phyloP scores from a whole-genome alignment of 2,113 vertebrate species.

The Caracal caracal region DNA sequence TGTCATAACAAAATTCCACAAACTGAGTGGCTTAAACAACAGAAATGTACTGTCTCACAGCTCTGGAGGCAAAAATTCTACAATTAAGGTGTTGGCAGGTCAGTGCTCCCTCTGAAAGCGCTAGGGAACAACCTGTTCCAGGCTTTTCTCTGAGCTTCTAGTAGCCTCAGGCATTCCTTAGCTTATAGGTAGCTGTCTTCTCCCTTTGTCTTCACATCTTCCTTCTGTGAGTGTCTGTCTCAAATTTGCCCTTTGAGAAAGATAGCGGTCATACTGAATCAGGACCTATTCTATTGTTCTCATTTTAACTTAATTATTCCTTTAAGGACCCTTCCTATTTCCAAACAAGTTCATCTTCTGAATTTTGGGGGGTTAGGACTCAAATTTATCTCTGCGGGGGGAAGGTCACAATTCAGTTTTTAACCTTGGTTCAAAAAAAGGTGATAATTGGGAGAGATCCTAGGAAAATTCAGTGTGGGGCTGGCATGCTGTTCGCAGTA shows the following conservation, averaged over 20 bases:
- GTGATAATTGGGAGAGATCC: not conserved
- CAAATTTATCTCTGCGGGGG: not conserved
- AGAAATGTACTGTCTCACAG: not conserved
- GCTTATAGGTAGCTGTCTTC: not conserved
- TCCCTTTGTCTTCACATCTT: not conserved
- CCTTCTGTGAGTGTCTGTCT: not conserved
- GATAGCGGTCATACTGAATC: not conserved
- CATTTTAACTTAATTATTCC: not conserved
- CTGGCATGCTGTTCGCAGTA: not conserved
- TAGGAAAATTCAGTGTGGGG: not conserved
- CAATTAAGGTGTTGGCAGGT: not conserved
- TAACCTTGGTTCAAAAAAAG: not conserved
- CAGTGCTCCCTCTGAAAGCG: accelerated
- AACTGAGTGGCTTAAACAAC: not conserved
- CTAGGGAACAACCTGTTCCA: not conserved
- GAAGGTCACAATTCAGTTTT: not conserved
- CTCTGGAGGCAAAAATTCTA: not conserved
- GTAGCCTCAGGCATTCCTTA: not conserved
- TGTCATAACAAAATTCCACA: not conserved
- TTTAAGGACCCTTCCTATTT: not conserved
- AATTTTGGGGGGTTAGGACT: not conserved
- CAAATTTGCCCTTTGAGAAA: not conserved
- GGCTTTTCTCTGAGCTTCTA: not conserved
- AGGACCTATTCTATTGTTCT: not conserved
- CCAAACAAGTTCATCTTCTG: not conserved